A percentile compares a stretch with the other conserved stretches of the same genome.
Evolutionary conservation across 2,797 vertebrate species (phyloP).

Genomic region (Limnodromus scolopaceus): DNA sequence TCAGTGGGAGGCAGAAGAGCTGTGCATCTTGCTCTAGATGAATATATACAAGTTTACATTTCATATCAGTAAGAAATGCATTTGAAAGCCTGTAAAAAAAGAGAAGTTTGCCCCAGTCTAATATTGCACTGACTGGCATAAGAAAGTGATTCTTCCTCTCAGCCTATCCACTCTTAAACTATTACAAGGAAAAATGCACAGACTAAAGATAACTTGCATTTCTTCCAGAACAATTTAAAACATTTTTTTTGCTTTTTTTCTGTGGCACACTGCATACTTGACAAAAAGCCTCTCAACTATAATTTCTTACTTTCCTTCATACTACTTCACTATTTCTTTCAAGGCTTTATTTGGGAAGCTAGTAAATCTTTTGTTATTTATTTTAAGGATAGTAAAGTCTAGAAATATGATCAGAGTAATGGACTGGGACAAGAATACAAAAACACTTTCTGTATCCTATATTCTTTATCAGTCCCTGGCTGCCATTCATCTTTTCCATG

Average conservation of each 20-base stretch:
- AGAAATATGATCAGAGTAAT: background rate
- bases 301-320: background rate
- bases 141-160: background rate
- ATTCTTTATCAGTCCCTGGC: background rate
- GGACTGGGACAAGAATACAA: background rate
- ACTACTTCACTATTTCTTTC: background rate
- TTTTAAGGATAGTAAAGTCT: background rate
- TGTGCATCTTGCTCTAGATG: background rate
- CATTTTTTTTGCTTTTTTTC: rapidly evolving
- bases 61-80: background rate
- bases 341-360: background rate
- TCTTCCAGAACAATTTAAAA: background rate
- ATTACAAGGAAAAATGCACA: background rate
- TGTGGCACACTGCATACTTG: background rate
- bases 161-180: background rate
- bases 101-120: background rate
- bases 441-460: background rate
- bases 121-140: background rate
- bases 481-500: background rate
- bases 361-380: background rate
- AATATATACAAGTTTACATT: background rate
- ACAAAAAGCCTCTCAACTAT: background rate
- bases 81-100: background rate
- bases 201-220: background rate
- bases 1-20: background rate